Percentiles rank a stretch among this genome's conserved stretches.
These are phyloP conservation scores for Lepidothrix coronata DNA, from an alignment of 2,113 vertebrate genomes.

Conservation along the genomic window DNA sequence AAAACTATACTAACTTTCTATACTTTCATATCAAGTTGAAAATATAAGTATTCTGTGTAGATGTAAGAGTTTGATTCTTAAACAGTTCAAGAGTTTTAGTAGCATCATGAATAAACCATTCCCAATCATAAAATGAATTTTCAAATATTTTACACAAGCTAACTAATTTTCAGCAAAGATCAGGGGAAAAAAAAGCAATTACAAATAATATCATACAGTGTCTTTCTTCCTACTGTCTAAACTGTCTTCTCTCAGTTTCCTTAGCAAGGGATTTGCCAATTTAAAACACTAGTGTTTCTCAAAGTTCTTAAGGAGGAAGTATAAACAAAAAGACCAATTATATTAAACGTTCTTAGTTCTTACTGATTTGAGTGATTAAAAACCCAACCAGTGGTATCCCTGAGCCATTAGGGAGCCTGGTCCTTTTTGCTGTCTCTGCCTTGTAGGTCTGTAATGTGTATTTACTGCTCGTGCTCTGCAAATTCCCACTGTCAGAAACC, in stretches of 20 bases:
- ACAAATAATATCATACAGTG: neutral
- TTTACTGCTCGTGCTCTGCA: neutral
- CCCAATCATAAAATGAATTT: neutral
- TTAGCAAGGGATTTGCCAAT: neutral
- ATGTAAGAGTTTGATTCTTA: neutral
- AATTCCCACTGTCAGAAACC: neutral
- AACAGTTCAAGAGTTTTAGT: neutral
- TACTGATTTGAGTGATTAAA: neutral
- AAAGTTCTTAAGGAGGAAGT: neutral
- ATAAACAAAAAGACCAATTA: neutral
- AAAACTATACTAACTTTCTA: neutral
- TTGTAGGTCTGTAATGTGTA: neutral
- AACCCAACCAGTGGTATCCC: neutral
- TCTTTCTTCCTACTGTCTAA: neutral
- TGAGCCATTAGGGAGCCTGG: neutral
- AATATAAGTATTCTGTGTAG: neutral
- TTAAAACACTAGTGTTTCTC: neutral
- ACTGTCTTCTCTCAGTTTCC: neutral
- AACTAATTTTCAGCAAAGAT: neutral
- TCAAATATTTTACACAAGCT: neutral
- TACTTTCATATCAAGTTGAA: neutral
- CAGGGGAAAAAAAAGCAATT: neutral
- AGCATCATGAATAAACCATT: neutral
- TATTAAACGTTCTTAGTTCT: neutral
- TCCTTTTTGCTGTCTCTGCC: neutral